Evolutionary conservation across 2,113 vertebrate genomes (phyloP).

Genomic region (Varanus komodoensis): DNA sequence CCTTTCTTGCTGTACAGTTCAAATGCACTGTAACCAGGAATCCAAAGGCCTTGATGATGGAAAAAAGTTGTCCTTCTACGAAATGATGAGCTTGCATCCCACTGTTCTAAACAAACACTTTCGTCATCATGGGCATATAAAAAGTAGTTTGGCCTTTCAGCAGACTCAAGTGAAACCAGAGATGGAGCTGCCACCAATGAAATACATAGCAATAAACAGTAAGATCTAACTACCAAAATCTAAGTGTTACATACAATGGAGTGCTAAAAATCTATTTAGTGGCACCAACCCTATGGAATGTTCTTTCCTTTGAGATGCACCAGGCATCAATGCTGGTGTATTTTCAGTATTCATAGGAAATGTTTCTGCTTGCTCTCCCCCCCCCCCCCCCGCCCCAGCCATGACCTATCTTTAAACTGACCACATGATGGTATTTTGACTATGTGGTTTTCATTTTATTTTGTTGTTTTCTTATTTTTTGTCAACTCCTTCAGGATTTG

Average conservation of each 20-base stretch:
- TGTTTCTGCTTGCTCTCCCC: too few species aligned
- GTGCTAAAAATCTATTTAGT: background rate
- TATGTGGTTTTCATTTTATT: too few species aligned
- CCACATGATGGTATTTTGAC: too few species aligned
- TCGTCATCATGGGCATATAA: constrained; percentile 81
- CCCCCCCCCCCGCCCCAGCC: too few species aligned
- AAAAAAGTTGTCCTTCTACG: constrained; percentile 88
- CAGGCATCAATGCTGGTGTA: too few species aligned
- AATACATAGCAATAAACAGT: background rate
- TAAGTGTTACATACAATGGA: background rate
- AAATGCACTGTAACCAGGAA: constrained; percentile 87
- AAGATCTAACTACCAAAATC: constrained; percentile 14
- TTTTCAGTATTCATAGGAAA: too few species aligned
- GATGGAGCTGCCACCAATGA: constrained; percentile 80
- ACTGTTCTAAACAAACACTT: constrained; percentile 83
- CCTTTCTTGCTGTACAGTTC: constrained; percentile 91
- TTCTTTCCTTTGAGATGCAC: too few species aligned
- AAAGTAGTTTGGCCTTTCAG: constrained; percentile 96
- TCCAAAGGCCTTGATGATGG: constrained; percentile 92
- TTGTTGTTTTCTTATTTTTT: too few species aligned
- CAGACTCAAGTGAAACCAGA: constrained; percentile 92
- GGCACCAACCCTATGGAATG: too few species aligned
- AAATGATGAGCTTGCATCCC: constrained; percentile 85
- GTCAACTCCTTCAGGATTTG: too few species aligned
- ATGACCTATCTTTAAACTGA: too few species aligned